Conservation (phyloP, 2,888 invertebrate genomes). For the Stenotaenia linearis region DNA sequence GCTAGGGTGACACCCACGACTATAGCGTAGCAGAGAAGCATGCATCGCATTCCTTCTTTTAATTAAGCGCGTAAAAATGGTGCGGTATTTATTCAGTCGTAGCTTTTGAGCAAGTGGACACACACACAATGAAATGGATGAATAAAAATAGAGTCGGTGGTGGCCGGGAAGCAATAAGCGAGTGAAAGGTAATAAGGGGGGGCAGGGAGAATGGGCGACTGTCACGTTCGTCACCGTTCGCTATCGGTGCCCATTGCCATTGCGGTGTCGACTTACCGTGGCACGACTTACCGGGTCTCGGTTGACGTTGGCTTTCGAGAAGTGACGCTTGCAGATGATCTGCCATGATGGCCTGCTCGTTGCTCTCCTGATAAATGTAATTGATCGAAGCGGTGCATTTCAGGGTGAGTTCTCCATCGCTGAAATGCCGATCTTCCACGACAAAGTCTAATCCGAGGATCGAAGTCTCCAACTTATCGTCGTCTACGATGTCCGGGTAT, state of each 20-base stretch:
- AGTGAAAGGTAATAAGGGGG: background rate
- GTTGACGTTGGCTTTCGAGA: constrained; percentile 65
- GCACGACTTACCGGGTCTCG: constrained; percentile 38
- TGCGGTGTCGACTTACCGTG: constrained; percentile 4
- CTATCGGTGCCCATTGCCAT: background rate
- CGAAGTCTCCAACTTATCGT: constrained; percentile 69
- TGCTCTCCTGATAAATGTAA: constrained; percentile 74
- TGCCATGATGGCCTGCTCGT: constrained; percentile 79
- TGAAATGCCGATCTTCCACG: constrained; percentile 73
- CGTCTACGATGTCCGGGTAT: constrained; percentile 50
- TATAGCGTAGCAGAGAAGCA: background rate
- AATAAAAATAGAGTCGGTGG: background rate
- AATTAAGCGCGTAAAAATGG: background rate
- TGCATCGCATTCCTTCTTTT: background rate
- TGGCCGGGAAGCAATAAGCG: background rate
- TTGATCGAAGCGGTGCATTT: constrained; percentile 85
- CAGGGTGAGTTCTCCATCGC: constrained; percentile 72
- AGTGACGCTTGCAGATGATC: constrained; percentile 57
- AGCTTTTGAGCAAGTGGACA: background rate
- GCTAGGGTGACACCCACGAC: background rate
- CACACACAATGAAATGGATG: no score
- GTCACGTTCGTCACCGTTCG: background rate
- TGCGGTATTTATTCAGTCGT: background rate
- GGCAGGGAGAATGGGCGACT: background rate
- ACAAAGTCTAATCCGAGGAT: constrained; percentile 72